A percentile compares a stretch with the other conserved stretches of the same genome.
Conservation (phyloP, 2,888 invertebrate species). For the Parasteatoda lunata region DNA sequence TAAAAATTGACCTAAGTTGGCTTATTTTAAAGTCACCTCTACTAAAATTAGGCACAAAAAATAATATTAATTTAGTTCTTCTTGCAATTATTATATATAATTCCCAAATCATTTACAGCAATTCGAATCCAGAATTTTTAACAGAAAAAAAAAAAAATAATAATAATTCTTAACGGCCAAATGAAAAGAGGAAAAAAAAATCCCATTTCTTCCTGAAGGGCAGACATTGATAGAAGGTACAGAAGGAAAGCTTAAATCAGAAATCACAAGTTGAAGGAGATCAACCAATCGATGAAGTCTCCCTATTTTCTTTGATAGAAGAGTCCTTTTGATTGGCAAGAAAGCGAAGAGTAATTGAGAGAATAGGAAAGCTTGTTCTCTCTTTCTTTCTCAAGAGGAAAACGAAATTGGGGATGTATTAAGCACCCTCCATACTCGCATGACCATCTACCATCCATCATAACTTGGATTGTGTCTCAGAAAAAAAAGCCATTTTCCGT, state of each 20-base stretch:
- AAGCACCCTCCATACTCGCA: constrained; percentile 46
- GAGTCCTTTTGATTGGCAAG: constrained; percentile 60
- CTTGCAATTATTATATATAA: too few relatives aligned
- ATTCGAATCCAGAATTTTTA: too few relatives aligned
- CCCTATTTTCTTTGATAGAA: constrained; percentile 1
- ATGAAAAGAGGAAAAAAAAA: not conserved
- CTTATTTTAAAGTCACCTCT: too few relatives aligned
- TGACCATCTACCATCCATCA: constrained; percentile 64
- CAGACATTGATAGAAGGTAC: constrained; percentile 41
- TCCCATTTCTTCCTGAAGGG: not conserved
- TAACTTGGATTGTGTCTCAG: constrained; percentile 51
- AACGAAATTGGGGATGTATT: not conserved
- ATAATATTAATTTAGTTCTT: too few relatives aligned
- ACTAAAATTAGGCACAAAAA: too few relatives aligned
- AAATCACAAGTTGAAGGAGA: constrained; percentile 32
- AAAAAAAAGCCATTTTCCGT: constrained; percentile 46
- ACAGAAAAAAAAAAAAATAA: too few relatives aligned
- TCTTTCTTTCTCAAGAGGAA: not conserved
- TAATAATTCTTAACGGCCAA: too few relatives aligned
- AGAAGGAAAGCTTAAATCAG: constrained; percentile 57
- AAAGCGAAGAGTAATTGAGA: constrained; percentile 61
- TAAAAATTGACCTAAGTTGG: too few relatives aligned
- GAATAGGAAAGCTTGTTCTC: constrained; percentile 42
- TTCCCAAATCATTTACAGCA: too few relatives aligned
- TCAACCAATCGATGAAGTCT: constrained; percentile 38